phyloP scores from a whole-genome alignment of 1,140 invertebrate species.

The Heliconius nattereri region DNA sequence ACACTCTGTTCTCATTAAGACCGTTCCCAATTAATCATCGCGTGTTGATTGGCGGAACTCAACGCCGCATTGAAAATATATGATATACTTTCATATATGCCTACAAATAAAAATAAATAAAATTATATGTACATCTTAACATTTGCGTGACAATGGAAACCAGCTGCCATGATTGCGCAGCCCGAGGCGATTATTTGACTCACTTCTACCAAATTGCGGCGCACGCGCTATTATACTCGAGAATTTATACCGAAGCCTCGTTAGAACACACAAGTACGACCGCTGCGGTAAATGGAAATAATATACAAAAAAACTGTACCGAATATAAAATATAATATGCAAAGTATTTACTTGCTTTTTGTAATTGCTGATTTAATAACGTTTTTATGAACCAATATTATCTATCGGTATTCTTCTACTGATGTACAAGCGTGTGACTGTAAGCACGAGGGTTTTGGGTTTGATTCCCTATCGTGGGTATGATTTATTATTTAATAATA shows the following conservation, averaged over 20 bases:
- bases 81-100: no score
- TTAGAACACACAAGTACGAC: slow-evolving; percentile 45
- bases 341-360: neutral
- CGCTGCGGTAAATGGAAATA: neutral
- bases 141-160: slow-evolving; percentile 53
- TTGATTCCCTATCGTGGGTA: no score
- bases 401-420: no score
- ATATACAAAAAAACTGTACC: neutral
- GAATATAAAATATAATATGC: neutral
- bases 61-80: no score
- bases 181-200: slow-evolving; percentile 74
- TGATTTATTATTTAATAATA: no score
- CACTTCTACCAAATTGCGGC: slow-evolving; percentile 75
- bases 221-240: slow-evolving; percentile 63
- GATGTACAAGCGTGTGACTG: no score
- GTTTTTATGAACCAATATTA: no score
- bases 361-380: neutral
- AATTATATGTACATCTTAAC: neutral
- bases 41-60: no score
- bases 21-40: no score
- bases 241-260: slow-evolving; percentile 54
- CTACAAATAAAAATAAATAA: neutral
- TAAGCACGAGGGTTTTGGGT: no score
- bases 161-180: slow-evolving; percentile 53
- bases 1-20: no score